phyloP scores from a whole-genome alignment of 2,113 vertebrate species.

The Aix galericulata region DNA sequence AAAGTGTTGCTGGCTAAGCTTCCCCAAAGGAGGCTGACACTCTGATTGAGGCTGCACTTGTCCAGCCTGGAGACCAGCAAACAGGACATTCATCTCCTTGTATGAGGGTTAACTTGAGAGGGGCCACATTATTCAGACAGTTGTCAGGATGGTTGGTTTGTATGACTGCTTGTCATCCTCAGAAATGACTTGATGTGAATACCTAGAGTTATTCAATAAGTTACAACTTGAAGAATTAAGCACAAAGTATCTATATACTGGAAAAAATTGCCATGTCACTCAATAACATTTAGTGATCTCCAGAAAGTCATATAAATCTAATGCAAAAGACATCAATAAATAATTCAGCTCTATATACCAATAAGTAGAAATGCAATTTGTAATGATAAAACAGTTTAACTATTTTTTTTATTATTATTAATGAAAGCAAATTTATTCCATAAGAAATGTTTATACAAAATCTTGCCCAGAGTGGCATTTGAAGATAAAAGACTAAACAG shows the following conservation, averaged over 20 bases:
- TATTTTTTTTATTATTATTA: no score
- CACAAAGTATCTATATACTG: not conserved
- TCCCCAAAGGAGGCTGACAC: not conserved
- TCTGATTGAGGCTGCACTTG: not conserved
- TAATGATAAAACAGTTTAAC: not conserved
- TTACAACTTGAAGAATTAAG: not conserved
- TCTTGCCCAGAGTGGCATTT: not conserved
- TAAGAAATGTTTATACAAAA: not conserved
- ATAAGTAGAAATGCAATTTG: not conserved
- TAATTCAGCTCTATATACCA: not conserved
- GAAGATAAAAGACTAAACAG: not conserved
- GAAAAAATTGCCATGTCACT: not conserved
- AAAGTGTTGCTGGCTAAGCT: not conserved
- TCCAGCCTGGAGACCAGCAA: not conserved
- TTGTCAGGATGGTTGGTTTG: not conserved
- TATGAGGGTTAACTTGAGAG: not conserved
- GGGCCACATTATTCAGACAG: not conserved
- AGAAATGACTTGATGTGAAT: not conserved
- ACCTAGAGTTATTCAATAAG: not conserved
- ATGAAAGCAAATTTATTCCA: not conserved
- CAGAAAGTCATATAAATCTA: not conserved
- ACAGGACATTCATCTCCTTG: fast-evolving
- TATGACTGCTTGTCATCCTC: not conserved
- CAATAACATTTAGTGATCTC: not conserved
- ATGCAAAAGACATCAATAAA: not conserved